phyloP scores from a whole-genome alignment of 2,113 vertebrate genomes.

The Galeopterus variegatus region DNA sequence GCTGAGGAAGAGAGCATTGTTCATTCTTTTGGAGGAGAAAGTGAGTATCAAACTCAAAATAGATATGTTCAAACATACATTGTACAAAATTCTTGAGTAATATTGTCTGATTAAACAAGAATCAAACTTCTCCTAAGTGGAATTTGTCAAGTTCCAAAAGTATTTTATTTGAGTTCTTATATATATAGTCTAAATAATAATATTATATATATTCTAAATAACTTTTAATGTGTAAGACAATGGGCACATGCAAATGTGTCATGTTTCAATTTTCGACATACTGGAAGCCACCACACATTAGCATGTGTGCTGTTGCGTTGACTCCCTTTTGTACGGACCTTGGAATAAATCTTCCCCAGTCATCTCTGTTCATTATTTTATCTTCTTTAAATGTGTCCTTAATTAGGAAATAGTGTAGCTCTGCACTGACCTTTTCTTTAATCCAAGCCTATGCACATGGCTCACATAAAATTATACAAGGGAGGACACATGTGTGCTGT shows the following conservation, averaged over 20 bases:
- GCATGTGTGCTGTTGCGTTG: background rate
- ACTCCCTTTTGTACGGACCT: background rate
- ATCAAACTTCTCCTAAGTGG: background rate
- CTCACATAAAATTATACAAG: background rate
- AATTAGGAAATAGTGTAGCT: conserved; percentile 37
- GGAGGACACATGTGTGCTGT: background rate
- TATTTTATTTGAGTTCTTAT: background rate
- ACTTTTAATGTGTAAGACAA: background rate
- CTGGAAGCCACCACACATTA: background rate
- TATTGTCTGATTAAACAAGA: conserved; percentile 11
- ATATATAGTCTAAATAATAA: background rate
- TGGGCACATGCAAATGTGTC: background rate
- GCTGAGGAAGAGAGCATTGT: conserved; percentile 18
- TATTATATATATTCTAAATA: background rate
- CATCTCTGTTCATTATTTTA: conserved; percentile 24
- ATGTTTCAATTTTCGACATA: background rate
- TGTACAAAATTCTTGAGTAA: conserved; percentile 25
- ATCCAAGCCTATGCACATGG: background rate
- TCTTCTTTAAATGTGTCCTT: conserved; percentile 46
- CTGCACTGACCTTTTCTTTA: conserved; percentile 49
- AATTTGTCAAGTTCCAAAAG: conserved; percentile 4
- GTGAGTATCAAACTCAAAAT: conserved; percentile 28
- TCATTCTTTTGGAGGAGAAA: conserved; percentile 58
- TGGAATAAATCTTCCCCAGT: conserved; percentile 13
- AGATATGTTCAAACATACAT: conserved; percentile 1